Evolutionary conservation across 2,113 vertebrate genomes (phyloP).

Genomic region (Mixornis gularis): DNA sequence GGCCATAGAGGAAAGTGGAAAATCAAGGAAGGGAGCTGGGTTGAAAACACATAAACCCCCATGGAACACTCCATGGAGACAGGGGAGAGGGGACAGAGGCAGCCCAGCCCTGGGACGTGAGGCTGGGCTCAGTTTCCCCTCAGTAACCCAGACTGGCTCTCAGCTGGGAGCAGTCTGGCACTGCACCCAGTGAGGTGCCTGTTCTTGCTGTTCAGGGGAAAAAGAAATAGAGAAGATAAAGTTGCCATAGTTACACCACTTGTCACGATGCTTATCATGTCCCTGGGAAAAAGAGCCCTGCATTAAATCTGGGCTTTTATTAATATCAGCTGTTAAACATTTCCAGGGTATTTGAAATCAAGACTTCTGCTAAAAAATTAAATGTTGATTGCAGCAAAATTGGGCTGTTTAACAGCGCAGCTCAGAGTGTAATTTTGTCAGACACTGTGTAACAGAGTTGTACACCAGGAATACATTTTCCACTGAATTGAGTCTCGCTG

Average conservation of each 20-base stretch:
- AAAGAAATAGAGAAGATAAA: neutral
- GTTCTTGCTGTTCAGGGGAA: neutral
- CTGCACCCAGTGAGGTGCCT: neutral
- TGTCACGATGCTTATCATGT: neutral
- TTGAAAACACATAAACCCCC: neutral
- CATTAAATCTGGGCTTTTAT: neutral
- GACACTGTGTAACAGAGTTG: neutral
- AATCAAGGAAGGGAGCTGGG: neutral
- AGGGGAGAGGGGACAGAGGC: rapidly evolving
- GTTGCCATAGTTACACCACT: constrained; percentile 56
- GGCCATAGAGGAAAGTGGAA: neutral
- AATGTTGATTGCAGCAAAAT: neutral
- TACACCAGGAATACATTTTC: neutral
- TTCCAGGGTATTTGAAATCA: constrained; percentile 27
- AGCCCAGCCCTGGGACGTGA: neutral
- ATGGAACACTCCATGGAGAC: neutral
- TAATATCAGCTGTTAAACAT: neutral
- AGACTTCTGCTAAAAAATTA: neutral
- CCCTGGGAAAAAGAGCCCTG: neutral
- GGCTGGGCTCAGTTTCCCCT: neutral
- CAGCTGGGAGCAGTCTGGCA: neutral
- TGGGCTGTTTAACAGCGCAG: neutral
- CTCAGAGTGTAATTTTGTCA: neutral
- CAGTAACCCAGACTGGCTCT: neutral
- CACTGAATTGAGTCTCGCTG: neutral